phyloP scores from a whole-genome alignment of 2,888 invertebrate genomes.

The Scotopteryx bipunctaria region DNA sequence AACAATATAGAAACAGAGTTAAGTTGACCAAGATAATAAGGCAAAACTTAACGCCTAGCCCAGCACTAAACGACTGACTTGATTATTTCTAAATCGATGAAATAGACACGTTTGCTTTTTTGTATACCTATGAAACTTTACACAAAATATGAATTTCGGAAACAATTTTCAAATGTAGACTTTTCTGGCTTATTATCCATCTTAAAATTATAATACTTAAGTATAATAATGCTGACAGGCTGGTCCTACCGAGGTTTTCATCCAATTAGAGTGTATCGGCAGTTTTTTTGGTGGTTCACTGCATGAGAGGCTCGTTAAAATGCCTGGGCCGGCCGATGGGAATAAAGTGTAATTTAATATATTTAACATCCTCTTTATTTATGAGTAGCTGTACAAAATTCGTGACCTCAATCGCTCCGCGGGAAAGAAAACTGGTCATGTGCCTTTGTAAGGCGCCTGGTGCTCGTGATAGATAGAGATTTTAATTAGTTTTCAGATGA shows the following conservation, averaged over 20 bases:
- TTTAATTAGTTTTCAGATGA: not conserved
- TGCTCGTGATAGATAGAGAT: not conserved
- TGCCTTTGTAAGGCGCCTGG: slow-evolving; percentile 5
- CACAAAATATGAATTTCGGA: slow-evolving; percentile 1
- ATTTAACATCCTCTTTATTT: slow-evolving; percentile 65
- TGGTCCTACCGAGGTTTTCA: slow-evolving; percentile 47
- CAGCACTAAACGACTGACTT: too few species aligned
- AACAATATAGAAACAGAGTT: slow-evolving; percentile 2
- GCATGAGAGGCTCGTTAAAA: slow-evolving; percentile 72
- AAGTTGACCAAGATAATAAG: too few species aligned
- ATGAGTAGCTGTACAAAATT: slow-evolving; percentile 56
- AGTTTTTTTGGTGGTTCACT: slow-evolving; percentile 55
- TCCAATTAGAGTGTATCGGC: slow-evolving; percentile 62
- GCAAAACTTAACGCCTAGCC: too few species aligned
- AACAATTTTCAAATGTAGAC: slow-evolving; percentile 3
- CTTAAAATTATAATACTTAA: slow-evolving; percentile 13
- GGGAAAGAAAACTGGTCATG: slow-evolving; percentile 43
- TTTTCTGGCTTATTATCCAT: slow-evolving; percentile 14
- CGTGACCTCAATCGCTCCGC: slow-evolving; percentile 65
- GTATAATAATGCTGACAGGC: slow-evolving; percentile 9
- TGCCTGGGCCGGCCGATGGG: slow-evolving; percentile 51
- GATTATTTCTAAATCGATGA: too few species aligned
- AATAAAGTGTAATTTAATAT: slow-evolving; percentile 64
- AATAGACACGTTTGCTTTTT: too few species aligned
- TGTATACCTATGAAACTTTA: not conserved